Evolutionary conservation across 2,797 vertebrate species (phyloP), one percentile per base, ranked within the genome.

Genomic region (Menidia menidia): DNA sequence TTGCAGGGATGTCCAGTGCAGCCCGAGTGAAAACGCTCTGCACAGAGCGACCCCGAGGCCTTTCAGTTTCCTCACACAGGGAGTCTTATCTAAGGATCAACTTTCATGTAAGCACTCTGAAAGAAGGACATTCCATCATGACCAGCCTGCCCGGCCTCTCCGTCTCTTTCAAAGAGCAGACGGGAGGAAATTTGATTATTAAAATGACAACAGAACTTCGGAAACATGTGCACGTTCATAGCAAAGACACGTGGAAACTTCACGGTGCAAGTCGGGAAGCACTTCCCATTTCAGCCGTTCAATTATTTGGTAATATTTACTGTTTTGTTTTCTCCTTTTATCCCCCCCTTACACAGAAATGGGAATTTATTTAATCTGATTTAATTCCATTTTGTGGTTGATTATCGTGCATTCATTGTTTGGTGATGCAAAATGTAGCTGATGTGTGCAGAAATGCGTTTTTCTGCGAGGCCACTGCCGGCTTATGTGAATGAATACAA

Each of bases 21-120:
- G 68, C 63, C 73, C 73, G 81, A 92, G 91, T 88, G 75, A 87
- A 92, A 91, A 80, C 16, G 41, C 75, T 92, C 91, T 90, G 83
- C 85, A 71, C 81, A 78, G 78, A 88, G 90, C 81, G 70, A 77
- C 86, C 87, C 82, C 58, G 64, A 80, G 88, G 82, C 80, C 71
- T 90, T 90, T 91, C 89, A 81, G 84, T 88, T 92, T 91, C 78
- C 90, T 86, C 54, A 56, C 78, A 75, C 86, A 80, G 72, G 88
- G 88, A 89, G 91, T 93, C 91, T 90, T 87, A 88, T 78, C 83
- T 56, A 71, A 75, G 90, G 91, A 92, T 94, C 92, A 89, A 90
- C 87, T 94, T 93, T 92, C 92, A 93, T 88, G 83, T 58, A 67
- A 83, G 86, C 76, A 63, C 86, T 87, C 83, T 79, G 81, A 83